These are phyloP conservation scores for Saiga tatarica DNA, from an alignment of 2,113 vertebrate genomes.

Conservation along the genomic window DNA sequence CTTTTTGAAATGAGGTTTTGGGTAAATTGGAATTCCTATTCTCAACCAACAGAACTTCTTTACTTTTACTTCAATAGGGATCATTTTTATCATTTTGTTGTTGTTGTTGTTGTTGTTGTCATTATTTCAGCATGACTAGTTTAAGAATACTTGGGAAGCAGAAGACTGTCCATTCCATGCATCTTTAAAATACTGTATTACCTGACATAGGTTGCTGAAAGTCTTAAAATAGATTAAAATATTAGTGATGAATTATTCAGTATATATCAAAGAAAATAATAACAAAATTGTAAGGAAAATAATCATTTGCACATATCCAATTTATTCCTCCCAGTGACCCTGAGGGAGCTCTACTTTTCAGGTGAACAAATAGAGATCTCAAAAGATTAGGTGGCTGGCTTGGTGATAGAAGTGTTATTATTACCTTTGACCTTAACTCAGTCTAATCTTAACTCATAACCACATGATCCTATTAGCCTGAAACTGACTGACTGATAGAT, in stretches of 20 bases:
- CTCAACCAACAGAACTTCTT: not conserved
- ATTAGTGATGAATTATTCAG: not conserved
- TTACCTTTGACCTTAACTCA: conserved; percentile 7
- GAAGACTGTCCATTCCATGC: not conserved
- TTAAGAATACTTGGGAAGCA: not conserved
- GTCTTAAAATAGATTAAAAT: not conserved
- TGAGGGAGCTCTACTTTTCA: not conserved
- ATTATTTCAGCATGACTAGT: not conserved
- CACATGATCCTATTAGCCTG: not conserved
- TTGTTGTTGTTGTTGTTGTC: not conserved
- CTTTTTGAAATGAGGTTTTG: not conserved
- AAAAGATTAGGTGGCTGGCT: not conserved
- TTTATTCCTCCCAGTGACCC: not conserved
- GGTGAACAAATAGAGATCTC: not conserved
- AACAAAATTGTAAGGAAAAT: not conserved
- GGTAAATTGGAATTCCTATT: not conserved
- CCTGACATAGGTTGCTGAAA: not conserved
- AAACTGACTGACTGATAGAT: not conserved
- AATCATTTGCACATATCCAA: not conserved
- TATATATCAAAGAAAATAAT: not conserved
- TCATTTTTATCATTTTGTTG: not conserved
- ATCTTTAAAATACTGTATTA: not conserved
- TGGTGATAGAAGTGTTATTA: not conserved
- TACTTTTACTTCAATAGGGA: not conserved
- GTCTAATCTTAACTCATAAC: not conserved